These are phyloP conservation scores for Phyllostomus hastatus DNA, from an alignment of 2,113 vertebrate species.

Conservation along the genomic window DNA sequence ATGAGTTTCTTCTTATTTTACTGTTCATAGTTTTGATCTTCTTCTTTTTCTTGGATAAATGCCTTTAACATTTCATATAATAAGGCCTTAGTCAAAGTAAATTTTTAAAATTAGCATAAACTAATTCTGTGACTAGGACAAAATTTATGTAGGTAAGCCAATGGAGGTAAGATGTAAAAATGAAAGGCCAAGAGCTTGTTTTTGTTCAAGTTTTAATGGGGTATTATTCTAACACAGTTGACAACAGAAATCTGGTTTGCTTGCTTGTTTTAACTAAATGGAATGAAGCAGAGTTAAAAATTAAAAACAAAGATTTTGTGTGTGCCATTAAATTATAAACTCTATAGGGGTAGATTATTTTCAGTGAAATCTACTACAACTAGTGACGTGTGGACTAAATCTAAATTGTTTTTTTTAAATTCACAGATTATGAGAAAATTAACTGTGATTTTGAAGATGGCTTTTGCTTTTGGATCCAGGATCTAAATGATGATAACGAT, in stretches of 20 bases:
- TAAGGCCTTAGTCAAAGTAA: not conserved
- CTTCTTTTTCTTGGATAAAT: too few relatives aligned
- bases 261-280: not conserved
- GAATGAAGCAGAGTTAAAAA: not conserved
- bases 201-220: not conserved
- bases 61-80: too few relatives aligned
- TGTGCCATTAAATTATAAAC: not conserved
- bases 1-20: too few relatives aligned
- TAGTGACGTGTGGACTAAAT: not conserved
- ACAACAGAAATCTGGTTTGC: not conserved
- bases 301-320: not conserved
- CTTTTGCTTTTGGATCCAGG: constrained; percentile 92
- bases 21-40: too few relatives aligned
- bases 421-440: constrained; percentile 88
- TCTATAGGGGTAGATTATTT: not conserved
- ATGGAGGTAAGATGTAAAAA: not conserved
- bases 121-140: not conserved
- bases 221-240: not conserved
- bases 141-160: not conserved
- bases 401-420: constrained; percentile 25
- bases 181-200: not conserved
- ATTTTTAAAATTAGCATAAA: not conserved
- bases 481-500: constrained; percentile 79
- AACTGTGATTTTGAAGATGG: constrained; percentile 90
- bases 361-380: not conserved